phyloP scores from a whole-genome alignment of 2,888 invertebrate genomes.

The Caenorhabditis japonica region DNA sequence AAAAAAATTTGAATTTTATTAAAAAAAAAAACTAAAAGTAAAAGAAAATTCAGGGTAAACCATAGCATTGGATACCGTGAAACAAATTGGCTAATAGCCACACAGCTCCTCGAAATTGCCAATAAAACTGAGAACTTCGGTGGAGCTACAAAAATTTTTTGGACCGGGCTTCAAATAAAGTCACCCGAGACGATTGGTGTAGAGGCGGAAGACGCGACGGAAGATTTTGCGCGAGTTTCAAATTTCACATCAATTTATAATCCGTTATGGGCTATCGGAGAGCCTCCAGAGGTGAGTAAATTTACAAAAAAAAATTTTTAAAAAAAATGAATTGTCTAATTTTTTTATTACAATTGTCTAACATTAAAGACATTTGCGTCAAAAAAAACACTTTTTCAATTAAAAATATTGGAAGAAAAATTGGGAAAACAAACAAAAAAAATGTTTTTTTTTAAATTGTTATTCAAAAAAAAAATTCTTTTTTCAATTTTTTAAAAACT shows the following conservation, averaged over 20 bases:
- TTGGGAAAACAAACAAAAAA: neutral
- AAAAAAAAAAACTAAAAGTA: too few relatives aligned
- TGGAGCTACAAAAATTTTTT: conserved; percentile 16
- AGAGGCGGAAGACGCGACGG: conserved; percentile 14
- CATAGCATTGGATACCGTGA: conserved; percentile 49
- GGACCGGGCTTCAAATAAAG: conserved; percentile 37
- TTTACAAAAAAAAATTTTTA: neutral
- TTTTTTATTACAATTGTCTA: too few relatives aligned
- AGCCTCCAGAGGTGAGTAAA: conserved; percentile 42
- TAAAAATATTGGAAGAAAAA: too few relatives aligned
- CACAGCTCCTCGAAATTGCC: conserved; percentile 14
- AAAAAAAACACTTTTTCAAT: too few relatives aligned
- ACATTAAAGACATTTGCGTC: too few relatives aligned
- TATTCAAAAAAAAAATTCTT: neutral
- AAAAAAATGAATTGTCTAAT: too few relatives aligned
- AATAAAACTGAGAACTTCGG: neutral
- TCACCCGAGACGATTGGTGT: conserved; percentile 7
- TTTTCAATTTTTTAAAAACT: too few relatives aligned
- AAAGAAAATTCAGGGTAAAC: conserved; percentile 33
- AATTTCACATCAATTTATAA: conserved; percentile 50
- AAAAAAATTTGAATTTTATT: neutral
- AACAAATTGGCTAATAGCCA: conserved; percentile 44
- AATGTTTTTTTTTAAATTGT: neutral
- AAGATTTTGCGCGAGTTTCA: neutral
- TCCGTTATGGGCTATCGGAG: conserved; percentile 56